phyloP scores from a whole-genome alignment of 2,113 vertebrate genomes.

The Tetrao urogallus region DNA sequence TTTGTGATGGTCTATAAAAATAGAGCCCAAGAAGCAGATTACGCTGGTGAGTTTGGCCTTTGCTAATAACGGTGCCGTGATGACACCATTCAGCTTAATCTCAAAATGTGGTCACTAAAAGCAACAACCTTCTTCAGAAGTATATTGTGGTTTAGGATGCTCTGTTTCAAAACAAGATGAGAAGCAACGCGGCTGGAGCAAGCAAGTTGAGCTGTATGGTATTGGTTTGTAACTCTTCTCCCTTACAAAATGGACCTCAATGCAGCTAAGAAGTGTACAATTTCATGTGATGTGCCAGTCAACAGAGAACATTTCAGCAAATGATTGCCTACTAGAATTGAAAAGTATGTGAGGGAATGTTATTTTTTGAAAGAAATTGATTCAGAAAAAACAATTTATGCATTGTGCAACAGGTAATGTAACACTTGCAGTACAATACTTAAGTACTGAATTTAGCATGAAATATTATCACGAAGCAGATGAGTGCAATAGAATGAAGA shows the following conservation, averaged over 20 bases:
- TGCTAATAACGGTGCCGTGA: background rate
- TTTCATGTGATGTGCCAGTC: background rate
- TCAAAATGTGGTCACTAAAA: background rate
- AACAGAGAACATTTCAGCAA: background rate
- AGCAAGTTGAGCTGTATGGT: background rate
- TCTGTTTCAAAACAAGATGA: background rate
- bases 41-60: background rate
- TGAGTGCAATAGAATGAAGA: background rate
- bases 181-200: background rate
- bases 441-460: background rate
- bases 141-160: background rate
- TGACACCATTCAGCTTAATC: background rate
- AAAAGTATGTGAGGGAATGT: background rate
- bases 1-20: slow-evolving; percentile 6
- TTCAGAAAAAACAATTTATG: background rate
- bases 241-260: background rate
- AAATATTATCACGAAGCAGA: background rate
- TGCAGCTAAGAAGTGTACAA: background rate
- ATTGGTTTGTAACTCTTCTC: background rate
- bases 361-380: background rate
- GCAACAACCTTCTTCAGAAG: slow-evolving; percentile 10
- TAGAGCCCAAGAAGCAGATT: background rate
- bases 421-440: background rate
- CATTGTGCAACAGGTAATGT: background rate
- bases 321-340: background rate